A percentile compares a stretch with the other conserved stretches of the same genome.
Evolutionary conservation across 2,113 vertebrate species (phyloP).

Genomic region (Onychostoma macrolepis): DNA sequence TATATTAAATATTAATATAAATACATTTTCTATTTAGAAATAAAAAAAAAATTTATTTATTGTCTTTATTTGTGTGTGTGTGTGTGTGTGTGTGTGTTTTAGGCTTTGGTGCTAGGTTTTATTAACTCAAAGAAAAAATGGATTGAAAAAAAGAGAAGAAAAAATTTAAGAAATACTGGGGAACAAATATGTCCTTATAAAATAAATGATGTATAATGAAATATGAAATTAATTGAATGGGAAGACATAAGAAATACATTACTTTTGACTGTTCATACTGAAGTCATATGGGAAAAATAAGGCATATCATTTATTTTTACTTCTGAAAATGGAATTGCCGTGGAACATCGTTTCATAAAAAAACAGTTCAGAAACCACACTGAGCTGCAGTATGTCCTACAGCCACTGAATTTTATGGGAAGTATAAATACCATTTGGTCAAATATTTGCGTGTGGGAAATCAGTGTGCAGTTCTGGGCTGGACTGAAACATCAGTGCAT

Average conservation of each 20-base stretch:
- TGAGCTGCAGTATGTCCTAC: not conserved
- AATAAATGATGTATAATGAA: too few species aligned
- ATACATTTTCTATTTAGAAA: too few species aligned
- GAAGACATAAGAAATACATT: not conserved
- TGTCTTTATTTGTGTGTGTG: too few species aligned
- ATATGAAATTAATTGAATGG: too few species aligned
- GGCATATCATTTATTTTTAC: not conserved
- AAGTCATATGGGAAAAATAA: not conserved
- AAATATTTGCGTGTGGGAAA: constrained; percentile 38
- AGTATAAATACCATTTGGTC: constrained; percentile 32
- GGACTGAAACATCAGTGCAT: not conserved
- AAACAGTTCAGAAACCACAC: not conserved
- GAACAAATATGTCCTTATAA: too few species aligned
- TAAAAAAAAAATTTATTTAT: too few species aligned
- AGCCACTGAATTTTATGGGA: constrained; percentile 21
- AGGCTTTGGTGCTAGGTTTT: too few species aligned
- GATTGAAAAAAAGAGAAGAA: too few species aligned
- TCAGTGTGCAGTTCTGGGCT: not conserved
- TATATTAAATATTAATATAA: too few species aligned
- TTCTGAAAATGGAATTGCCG: not conserved
- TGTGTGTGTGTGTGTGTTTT: too few species aligned
- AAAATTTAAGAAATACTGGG: too few species aligned
- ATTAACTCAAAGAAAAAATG: too few species aligned
- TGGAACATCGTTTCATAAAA: not conserved
- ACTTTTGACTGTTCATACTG: not conserved